A percentile compares a stretch with the other conserved stretches of the same genome.
Conservation (phyloP, 1,140 invertebrate species). For the Aethina tumida region DNA sequence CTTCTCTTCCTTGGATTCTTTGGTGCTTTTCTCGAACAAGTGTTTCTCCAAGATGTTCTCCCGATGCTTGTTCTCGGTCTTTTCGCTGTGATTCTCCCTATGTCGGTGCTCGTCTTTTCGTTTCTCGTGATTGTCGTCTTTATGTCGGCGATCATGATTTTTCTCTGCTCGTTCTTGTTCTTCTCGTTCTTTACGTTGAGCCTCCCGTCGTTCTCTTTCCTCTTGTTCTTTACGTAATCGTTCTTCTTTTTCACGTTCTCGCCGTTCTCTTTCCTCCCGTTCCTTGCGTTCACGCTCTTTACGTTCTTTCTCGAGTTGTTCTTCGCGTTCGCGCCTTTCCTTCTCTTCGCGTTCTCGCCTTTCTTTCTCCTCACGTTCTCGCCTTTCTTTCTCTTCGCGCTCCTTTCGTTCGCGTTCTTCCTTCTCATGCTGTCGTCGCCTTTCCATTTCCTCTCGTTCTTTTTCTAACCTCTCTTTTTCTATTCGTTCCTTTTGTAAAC, state of each 20-base stretch:
- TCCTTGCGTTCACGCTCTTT: constrained; percentile 25
- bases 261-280: constrained; percentile 23
- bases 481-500: constrained; percentile 33
- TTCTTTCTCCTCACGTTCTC: constrained; percentile 29
- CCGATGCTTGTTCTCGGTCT: constrained; percentile 22
- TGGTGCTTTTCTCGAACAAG: constrained; percentile 18
- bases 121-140: constrained; percentile 34
- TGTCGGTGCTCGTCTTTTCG: constrained; percentile 24
- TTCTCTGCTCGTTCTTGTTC: constrained; percentile 35
- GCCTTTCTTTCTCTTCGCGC: constrained; percentile 31
- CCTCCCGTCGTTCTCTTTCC: constrained; percentile 35
- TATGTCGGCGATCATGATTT: constrained; percentile 23
- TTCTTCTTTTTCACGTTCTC: constrained; percentile 28
- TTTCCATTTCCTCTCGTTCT: constrained; percentile 22
- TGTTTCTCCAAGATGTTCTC: constrained; percentile 23
- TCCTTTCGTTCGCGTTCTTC: constrained; percentile 23
- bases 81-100: constrained; percentile 31
- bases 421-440: constrained; percentile 27
- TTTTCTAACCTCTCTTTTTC: constrained; percentile 27
- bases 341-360: constrained; percentile 23
- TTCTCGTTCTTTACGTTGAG: constrained; percentile 28
- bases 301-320: constrained; percentile 20
- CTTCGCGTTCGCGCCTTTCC: constrained; percentile 27
- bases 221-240: constrained; percentile 29
- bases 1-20: constrained; percentile 19